phyloP scores from a whole-genome alignment of 64 coral and sea anemone species.

The Stylophora pistillata region DNA sequence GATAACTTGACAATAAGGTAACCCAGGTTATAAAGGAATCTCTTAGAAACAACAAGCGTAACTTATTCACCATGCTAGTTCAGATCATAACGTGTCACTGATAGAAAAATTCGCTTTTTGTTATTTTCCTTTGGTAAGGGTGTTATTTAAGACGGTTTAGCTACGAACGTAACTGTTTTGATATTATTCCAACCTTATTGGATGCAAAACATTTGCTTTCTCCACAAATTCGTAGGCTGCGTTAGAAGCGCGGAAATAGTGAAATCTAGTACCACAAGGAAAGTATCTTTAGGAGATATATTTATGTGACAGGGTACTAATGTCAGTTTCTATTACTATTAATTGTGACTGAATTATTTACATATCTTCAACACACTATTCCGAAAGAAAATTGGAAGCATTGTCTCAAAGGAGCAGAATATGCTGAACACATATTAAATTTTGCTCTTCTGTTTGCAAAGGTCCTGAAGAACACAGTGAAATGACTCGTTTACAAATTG shows the following conservation, averaged over 20 bases:
- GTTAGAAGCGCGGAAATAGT: background rate
- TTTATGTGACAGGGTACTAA: background rate
- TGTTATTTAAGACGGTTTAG: no score
- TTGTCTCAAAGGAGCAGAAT: background rate
- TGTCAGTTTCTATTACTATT: background rate
- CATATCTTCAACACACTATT: background rate
- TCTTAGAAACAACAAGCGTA: no score
- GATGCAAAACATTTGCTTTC: no score
- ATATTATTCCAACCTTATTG: no score
- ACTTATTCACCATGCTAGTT: no score
- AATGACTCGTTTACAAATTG: background rate
- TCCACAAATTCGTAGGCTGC: no score
- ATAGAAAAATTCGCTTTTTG: no score
- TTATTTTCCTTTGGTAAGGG: no score
- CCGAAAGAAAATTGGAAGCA: background rate
- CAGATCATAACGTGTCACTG: no score
- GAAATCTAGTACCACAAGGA: background rate
- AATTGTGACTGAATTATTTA: conserved; percentile 1
- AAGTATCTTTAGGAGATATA: background rate
- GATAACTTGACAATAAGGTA: no score
- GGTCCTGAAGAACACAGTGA: background rate
- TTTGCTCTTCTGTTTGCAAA: background rate
- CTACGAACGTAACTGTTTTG: no score
- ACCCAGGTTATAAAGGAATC: no score
- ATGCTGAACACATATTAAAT: background rate